These are phyloP conservation scores for Myrmecophaga tridactyla DNA, from an alignment of 2,113 vertebrate genomes.

Conservation along the genomic window DNA sequence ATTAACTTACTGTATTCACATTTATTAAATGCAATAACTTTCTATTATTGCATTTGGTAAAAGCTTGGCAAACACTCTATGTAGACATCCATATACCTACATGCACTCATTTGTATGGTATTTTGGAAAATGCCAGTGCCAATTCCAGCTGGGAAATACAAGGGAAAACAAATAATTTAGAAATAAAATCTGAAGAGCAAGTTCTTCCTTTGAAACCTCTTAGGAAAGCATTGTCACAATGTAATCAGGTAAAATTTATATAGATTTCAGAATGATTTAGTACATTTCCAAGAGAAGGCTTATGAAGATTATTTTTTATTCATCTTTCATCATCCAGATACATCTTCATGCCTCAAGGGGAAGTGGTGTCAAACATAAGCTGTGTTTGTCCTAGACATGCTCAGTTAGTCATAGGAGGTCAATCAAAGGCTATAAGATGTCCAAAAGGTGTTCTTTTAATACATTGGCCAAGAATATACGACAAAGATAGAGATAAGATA, in stretches of 20 bases:
- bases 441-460: background rate
- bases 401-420: slow-evolving; percentile 57
- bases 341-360: slow-evolving; percentile 4
- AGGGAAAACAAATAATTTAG: background rate
- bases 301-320: background rate
- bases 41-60: background rate
- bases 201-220: background rate
- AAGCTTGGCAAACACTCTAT: background rate
- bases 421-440: slow-evolving; percentile 36
- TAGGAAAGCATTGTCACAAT: background rate
- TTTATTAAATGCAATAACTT: background rate
- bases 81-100: background rate
- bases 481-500: slow-evolving; percentile 26
- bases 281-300: background rate
- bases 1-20: background rate
- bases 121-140: background rate
- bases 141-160: background rate
- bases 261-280: slow-evolving; percentile 15
- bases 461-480: background rate
- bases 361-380: slow-evolving; percentile 37
- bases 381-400: slow-evolving; percentile 33
- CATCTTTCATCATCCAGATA: background rate
- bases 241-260: background rate
- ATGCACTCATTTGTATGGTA: background rate
- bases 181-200: background rate